These are phyloP conservation scores for Hololepta plana DNA, from an alignment of 2,888 invertebrate genomes.

Conservation along the genomic window DNA sequence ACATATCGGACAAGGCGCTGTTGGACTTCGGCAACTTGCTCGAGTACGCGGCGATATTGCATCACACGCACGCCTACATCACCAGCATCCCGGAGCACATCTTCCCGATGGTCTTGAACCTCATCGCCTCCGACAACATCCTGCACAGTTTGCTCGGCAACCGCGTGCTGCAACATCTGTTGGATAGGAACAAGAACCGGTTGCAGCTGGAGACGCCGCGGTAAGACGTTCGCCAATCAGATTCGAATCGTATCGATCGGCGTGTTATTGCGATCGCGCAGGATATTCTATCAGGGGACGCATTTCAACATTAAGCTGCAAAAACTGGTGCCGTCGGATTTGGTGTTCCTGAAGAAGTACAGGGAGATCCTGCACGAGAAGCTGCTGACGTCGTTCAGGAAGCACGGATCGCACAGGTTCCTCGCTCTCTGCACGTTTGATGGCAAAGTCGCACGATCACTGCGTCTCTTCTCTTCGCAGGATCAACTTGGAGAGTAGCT, in stretches of 20 bases:
- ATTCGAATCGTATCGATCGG: neutral
- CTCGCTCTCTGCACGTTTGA: neutral
- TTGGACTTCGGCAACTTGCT: constrained; percentile 34
- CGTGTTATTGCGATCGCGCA: constrained; percentile 9
- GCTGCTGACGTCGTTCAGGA: constrained; percentile 26
- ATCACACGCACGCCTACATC: constrained; percentile 25
- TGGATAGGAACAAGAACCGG: constrained; percentile 35
- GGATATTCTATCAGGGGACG: constrained; percentile 28
- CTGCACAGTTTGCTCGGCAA: constrained; percentile 34
- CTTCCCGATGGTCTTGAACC: constrained; percentile 28
- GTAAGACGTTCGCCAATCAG: too few species aligned
- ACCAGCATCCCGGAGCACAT: constrained; percentile 30
- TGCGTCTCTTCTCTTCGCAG: too few species aligned
- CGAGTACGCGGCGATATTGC: constrained; percentile 32
- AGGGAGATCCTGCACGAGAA: constrained; percentile 31
- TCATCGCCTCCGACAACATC: constrained; percentile 30
- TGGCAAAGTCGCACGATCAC: too few species aligned
- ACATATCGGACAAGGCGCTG: constrained; percentile 25
- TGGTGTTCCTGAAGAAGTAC: constrained; percentile 30
- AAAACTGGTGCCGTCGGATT: constrained; percentile 28
- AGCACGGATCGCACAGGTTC: constrained; percentile 26
- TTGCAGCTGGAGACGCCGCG: constrained; percentile 30
- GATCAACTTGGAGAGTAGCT: constrained; percentile 35
- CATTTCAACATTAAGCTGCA: constrained; percentile 28
- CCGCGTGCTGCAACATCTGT: constrained; percentile 33